Evolutionary conservation across 2,113 vertebrate species (phyloP).

Genomic region (Sterna hirundo): DNA sequence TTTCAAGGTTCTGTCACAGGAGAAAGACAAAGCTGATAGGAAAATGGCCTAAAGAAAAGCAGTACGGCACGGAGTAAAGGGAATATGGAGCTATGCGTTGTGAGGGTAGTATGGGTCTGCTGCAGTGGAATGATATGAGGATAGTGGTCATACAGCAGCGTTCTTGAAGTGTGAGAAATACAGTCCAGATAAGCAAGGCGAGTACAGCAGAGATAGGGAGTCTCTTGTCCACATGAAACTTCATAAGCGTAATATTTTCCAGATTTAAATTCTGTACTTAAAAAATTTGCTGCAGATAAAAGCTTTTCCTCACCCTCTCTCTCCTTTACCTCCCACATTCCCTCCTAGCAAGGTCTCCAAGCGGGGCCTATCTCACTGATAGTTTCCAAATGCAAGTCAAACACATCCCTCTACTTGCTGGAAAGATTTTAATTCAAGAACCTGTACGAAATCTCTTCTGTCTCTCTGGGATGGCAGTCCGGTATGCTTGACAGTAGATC

Average conservation of each 20-base stretch:
- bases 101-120: not conserved
- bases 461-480: not conserved
- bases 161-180: not conserved
- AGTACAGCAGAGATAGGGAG: not conserved
- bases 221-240: not conserved
- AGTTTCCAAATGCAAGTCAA: not conserved
- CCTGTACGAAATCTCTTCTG: not conserved
- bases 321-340: not conserved
- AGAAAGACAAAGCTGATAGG: not conserved
- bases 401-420: not conserved
- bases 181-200: not conserved
- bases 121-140: not conserved
- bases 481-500: not conserved
- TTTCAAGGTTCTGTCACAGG: not conserved
- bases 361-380: not conserved
- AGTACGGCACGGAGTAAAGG: not conserved
- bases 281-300: not conserved
- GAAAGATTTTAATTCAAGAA: not conserved
- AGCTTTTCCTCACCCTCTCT: conserved; percentile 13
- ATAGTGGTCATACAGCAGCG: not conserved
- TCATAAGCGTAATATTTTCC: conserved; percentile 6
- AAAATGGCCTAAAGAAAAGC: not conserved
- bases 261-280: not conserved
- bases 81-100: fast-evolving
- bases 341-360: not conserved